phyloP scores from a whole-genome alignment of 2,797 vertebrate species.

The Schizothorax lantsangensis region DNA sequence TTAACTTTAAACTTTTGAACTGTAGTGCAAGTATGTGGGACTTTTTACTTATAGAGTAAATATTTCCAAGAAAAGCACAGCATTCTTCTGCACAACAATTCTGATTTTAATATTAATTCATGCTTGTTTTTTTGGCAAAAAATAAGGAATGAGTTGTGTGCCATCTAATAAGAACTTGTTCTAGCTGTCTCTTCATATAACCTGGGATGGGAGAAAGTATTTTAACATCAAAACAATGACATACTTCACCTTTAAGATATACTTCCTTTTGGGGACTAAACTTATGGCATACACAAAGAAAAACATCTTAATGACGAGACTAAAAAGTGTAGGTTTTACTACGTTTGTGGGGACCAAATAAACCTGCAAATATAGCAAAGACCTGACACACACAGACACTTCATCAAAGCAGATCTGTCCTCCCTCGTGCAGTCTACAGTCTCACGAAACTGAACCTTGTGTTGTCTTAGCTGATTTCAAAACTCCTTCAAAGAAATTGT shows the following conservation, averaged over 20 bases:
- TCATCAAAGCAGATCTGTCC: neutral
- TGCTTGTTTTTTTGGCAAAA: neutral
- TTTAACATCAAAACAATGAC: neutral
- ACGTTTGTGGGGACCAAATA: neutral
- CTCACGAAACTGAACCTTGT: neutral
- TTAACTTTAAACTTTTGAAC: neutral
- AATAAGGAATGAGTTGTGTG: no score
- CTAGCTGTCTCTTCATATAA: neutral
- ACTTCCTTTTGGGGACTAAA: neutral
- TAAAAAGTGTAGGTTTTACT: neutral
- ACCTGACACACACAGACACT: neutral
- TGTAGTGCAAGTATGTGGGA: neutral
- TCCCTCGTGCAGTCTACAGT: neutral
- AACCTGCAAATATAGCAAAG: neutral
- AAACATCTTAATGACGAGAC: neutral
- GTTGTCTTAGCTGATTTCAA: neutral
- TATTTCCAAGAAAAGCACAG: neutral
- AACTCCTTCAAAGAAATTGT: neutral
- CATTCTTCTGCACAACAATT: neutral
- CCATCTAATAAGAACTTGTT: neutral
- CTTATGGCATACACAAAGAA: neutral
- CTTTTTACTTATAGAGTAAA: neutral
- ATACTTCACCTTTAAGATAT: neutral
- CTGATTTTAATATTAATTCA: neutral
- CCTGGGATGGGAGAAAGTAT: neutral